phyloP scores from a whole-genome alignment of 2,797 vertebrate species.

The Eremophila alpestris region DNA sequence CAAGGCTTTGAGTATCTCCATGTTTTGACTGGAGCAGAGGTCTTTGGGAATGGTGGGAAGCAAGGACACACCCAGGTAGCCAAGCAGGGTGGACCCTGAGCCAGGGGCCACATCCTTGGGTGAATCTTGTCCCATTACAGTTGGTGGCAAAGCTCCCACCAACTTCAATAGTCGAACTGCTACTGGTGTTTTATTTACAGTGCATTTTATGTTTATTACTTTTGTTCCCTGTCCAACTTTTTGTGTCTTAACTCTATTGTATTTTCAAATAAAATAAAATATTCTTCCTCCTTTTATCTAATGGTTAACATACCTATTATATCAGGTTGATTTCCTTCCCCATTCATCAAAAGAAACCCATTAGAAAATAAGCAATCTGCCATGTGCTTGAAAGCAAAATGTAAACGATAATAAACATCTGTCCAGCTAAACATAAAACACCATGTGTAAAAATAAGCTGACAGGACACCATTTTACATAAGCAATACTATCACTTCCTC shows the following conservation, averaged over 20 bases:
- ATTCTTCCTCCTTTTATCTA: constrained; percentile 57
- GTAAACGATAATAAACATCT: constrained; percentile 58
- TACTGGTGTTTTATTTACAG: constrained; percentile 33
- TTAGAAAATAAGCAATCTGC: constrained; percentile 53
- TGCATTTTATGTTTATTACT: constrained; percentile 27
- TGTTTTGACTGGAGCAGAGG: neutral
- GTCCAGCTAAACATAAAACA: constrained; percentile 29
- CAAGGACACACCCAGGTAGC: neutral
- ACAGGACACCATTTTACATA: constrained; percentile 17
- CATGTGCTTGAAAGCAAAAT: constrained; percentile 2
- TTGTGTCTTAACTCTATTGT: constrained; percentile 35
- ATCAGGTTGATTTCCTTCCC: constrained; percentile 60
- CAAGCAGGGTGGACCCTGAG: neutral
- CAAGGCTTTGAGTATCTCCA: neutral
- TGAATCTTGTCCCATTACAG: constrained; percentile 38
- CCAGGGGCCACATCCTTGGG: neutral
- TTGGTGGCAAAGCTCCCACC: neutral
- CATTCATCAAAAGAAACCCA: neutral
- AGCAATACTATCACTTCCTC: constrained; percentile 34
- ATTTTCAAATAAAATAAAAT: constrained; percentile 38
- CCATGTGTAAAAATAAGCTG: constrained; percentile 40
- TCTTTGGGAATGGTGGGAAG: neutral
- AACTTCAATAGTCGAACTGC: constrained; percentile 36
- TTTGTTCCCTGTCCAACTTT: constrained; percentile 53
- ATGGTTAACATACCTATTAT: constrained; percentile 39